Base-by-base conservation (phyloP, 1,140 invertebrate genomes). In the Paralvinella palmiformis region DNA sequence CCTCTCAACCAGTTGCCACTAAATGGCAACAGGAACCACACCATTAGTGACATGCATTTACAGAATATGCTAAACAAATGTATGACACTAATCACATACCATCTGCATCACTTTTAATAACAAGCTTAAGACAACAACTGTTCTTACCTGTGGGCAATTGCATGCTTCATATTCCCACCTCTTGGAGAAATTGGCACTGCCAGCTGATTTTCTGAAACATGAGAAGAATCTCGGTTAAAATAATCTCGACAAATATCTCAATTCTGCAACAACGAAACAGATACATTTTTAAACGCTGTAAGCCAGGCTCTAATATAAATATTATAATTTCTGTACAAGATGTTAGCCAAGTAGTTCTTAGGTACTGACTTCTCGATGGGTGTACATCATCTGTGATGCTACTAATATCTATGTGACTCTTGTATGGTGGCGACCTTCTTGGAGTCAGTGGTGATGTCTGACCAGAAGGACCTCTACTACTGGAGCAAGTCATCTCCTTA, bases 71-170 rank as follows among this genome's bases (percentile, higher is more conserved):
- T n/a, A n/a, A n/a, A n/a, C n/a, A n/a, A n/a, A n/a, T n/a, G n/a
- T n/a, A n/a, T n/a, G n/a, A n/a, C n/a, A n/a, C n/a, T n/a, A n/a
- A n/a, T n/a, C n/a, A n/a, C n/a, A n/a, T n/a, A n/a, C n/a, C n/a
- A n/a, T n/a, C n/a, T n/a, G n/a, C n/a, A n/a, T n/a, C n/a, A n/a
- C n/a, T n/a, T n/a, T n/a, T n/a, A n/a, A n/a, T n/a, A n/a, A n/a
- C n/a, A n/a, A n/a, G n/a, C n/a, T n/a, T n/a, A n/a, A n/a, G n/a
- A n/a, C n/a, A n/a, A n/a, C n/a, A n/a, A n/a, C n/a, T n/a, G n/a
- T n/a, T n/a, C n/a, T n/a, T 72, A 79, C 65, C 92, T 87, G 85
- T 97, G 94, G 66, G 88, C 86, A 68, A 96, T 96, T 70, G 88
- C 87, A 81, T 96, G 93, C 64, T 88, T 88, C 91, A 96, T 95